These are phyloP conservation scores for Diabrotica virgifera DNA, from an alignment of 1,140 invertebrate genomes.

Conservation along the genomic window DNA sequence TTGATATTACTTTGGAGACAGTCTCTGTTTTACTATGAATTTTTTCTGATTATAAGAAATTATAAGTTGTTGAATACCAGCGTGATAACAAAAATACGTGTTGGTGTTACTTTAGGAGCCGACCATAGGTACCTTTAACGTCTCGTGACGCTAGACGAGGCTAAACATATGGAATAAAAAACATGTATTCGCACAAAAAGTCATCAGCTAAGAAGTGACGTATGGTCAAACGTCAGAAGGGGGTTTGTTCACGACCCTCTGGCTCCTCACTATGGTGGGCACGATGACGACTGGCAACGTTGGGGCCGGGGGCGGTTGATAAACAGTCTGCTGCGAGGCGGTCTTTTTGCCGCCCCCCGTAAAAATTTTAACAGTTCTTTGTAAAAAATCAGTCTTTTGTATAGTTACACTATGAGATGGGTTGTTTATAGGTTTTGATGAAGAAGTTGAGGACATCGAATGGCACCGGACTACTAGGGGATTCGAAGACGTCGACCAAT, in stretches of 20 bases:
- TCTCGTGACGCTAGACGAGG: not conserved
- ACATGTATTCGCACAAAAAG: slow-evolving; percentile 4
- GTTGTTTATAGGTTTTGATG: slow-evolving; percentile 27
- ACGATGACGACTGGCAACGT: slow-evolving; percentile 45
- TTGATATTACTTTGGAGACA: too few relatives aligned
- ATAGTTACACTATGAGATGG: slow-evolving; percentile 23
- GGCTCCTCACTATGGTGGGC: slow-evolving; percentile 30
- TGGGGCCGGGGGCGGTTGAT: slow-evolving; percentile 26
- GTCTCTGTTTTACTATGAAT: too few relatives aligned
- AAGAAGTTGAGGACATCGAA: slow-evolving; percentile 45
- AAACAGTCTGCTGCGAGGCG: slow-evolving; percentile 9
- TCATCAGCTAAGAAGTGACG: slow-evolving; percentile 35
- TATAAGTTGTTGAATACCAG: too few relatives aligned
- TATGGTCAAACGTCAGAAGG: slow-evolving; percentile 43
- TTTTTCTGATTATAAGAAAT: too few relatives aligned
- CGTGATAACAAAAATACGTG: too few relatives aligned
- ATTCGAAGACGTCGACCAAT: slow-evolving; percentile 16
- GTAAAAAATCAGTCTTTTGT: slow-evolving; percentile 51
- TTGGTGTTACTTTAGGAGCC: too few relatives aligned
- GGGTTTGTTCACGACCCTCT: slow-evolving; percentile 30
- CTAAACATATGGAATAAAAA: slow-evolving; percentile 3
- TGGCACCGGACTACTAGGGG: slow-evolving; percentile 46
- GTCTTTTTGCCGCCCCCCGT: slow-evolving; percentile 45
- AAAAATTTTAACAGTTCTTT: slow-evolving; percentile 50
- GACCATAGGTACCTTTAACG: not conserved